These are phyloP conservation scores for Pogonus chalceus DNA, from an alignment of 1,140 invertebrate species.

Conservation along the genomic window DNA sequence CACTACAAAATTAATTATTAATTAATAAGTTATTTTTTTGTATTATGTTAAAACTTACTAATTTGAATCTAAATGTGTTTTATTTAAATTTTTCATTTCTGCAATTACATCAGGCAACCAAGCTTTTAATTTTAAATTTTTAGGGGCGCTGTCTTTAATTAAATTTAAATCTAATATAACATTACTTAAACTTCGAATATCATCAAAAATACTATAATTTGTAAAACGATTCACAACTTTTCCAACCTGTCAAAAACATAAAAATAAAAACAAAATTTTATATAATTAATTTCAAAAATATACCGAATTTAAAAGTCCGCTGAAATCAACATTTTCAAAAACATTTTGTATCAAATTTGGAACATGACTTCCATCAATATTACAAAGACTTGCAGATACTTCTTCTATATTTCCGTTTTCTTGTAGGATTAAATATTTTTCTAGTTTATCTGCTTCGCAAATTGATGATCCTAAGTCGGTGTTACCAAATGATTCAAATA, in stretches of 20 bases:
- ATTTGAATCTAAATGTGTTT: neutral
- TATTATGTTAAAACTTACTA: slow-evolving; percentile 3
- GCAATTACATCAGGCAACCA: slow-evolving; percentile 4
- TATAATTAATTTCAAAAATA: neutral
- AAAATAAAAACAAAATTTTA: neutral
- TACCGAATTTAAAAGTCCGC: neutral
- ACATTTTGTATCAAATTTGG: neutral
- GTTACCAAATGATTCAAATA: neutral
- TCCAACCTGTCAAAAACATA: neutral
- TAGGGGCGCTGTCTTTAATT: neutral
- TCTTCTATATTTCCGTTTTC: neutral
- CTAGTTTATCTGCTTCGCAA: neutral
- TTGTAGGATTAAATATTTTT: slow-evolving; percentile 4
- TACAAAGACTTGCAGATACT: neutral
- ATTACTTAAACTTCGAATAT: neutral
- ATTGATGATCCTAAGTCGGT: neutral
- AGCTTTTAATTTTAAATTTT: neutral
- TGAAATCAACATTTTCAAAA: neutral
- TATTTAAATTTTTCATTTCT: neutral
- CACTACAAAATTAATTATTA: neutral
- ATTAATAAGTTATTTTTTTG: no score
- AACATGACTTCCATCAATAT: neutral
- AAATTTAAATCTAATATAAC: neutral
- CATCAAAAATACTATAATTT: neutral
- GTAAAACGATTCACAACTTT: neutral